Conservation (phyloP, 2,113 vertebrate species). For the Zosterops japonicus region DNA sequence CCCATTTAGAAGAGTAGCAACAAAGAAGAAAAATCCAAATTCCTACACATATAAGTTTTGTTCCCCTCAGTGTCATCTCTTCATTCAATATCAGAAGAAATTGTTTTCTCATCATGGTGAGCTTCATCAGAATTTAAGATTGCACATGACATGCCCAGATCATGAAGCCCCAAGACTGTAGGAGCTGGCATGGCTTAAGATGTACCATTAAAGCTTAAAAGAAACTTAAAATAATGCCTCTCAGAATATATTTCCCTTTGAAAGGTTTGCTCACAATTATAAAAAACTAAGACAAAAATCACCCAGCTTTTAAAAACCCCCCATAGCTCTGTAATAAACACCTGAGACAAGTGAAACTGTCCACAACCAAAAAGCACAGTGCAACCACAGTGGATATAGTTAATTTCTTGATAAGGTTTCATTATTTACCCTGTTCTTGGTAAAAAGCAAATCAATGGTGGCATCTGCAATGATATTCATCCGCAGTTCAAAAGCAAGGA, state of each 20-base stretch:
- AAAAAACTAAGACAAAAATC: neutral
- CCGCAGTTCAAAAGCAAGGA: constrained; percentile 95
- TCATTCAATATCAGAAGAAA: neutral
- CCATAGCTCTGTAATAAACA: neutral
- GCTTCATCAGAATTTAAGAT: neutral
- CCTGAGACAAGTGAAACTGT: neutral
- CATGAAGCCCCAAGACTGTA: neutral
- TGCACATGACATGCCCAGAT: neutral
- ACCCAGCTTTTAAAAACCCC: neutral
- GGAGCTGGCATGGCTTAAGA: neutral
- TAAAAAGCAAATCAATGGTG: constrained; percentile 97
- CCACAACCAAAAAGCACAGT: neutral
- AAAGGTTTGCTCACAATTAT: neutral
- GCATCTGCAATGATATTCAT: constrained; percentile 99
- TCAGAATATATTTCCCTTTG: neutral
- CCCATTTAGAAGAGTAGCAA: neutral
- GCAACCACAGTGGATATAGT: neutral
- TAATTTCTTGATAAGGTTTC: neutral
- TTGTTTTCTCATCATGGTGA: neutral
- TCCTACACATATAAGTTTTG: neutral
- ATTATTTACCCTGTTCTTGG: constrained; percentile 92
- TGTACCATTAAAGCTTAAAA: neutral
- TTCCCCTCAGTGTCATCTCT: neutral
- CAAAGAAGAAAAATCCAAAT: neutral
- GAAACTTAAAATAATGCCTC: neutral